Evolutionary conservation across 2,888 invertebrate genomes (phyloP).

Genomic region (Syritta pipiens): DNA sequence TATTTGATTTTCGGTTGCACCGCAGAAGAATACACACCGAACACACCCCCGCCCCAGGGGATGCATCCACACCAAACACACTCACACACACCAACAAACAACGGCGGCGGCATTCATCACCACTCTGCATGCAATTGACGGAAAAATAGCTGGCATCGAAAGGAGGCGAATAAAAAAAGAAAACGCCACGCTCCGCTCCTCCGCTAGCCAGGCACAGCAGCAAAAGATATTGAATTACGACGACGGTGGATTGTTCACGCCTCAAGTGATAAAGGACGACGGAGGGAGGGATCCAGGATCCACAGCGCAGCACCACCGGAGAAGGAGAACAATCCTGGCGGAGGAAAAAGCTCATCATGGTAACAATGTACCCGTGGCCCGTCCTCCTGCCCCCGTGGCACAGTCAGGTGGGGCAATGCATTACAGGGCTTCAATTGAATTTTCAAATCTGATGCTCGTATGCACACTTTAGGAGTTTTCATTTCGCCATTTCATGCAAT

Average conservation of each 20-base stretch:
- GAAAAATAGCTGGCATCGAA: slow-evolving; percentile 53
- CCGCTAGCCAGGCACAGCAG: slow-evolving; percentile 21
- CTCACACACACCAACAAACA: slow-evolving; percentile 23
- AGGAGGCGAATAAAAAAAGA: slow-evolving; percentile 4
- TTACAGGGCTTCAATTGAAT: slow-evolving; percentile 63
- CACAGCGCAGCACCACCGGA: slow-evolving; percentile 16
- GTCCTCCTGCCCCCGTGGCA: slow-evolving; percentile 20
- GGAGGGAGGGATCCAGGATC: slow-evolving; percentile 38
- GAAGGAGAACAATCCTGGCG: slow-evolving; percentile 17
- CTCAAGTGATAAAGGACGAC: slow-evolving; percentile 64
- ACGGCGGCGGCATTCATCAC: slow-evolving; percentile 53
- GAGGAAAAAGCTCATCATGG: slow-evolving; percentile 50
- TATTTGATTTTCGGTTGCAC: slow-evolving; percentile 68
- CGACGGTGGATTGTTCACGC: slow-evolving; percentile 65
- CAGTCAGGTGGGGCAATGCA: slow-evolving; percentile 59
- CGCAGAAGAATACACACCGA: slow-evolving; percentile 31
- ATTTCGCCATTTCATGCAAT: slow-evolving; percentile 56
- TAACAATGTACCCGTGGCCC: slow-evolving; percentile 40
- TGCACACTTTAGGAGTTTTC: slow-evolving; percentile 58
- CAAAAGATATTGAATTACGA: slow-evolving; percentile 65
- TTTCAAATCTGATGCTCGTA: slow-evolving; percentile 67
- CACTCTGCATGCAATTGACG: slow-evolving; percentile 64
- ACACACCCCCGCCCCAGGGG: not conserved
- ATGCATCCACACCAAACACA: slow-evolving; percentile 18
- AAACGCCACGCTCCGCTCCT: not conserved